A percentile compares a stretch with the other conserved stretches of the same genome.
phyloP scores from a whole-genome alignment of 1,140 invertebrate genomes.

The Cydia pomonella region DNA sequence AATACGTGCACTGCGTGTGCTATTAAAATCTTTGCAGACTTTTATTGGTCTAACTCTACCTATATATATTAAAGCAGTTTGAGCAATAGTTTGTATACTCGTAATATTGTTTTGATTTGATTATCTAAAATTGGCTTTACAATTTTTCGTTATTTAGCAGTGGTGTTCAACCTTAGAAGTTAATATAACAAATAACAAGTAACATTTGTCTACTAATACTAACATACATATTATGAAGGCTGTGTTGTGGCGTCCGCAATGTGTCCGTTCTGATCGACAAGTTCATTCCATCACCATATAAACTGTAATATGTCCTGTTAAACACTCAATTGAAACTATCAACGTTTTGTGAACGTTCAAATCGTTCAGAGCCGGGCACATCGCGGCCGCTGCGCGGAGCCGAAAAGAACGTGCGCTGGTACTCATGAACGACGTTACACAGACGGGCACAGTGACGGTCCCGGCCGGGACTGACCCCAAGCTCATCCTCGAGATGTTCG shows the following conservation, averaged over 20 bases:
- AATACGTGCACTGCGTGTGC: no score
- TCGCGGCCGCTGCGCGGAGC: slow-evolving; percentile 64
- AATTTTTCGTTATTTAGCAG: not conserved
- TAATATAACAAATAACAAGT: slow-evolving; percentile 34
- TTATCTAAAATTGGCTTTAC: not conserved
- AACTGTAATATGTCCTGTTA: not conserved
- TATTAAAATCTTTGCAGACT: no score
- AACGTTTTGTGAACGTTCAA: not conserved
- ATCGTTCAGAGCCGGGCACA: slow-evolving; percentile 14
- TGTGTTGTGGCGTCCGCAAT: slow-evolving; percentile 76
- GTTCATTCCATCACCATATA: slow-evolving; percentile 7
- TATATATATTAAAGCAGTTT: no score
- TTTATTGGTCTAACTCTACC: no score
- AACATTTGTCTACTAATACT: slow-evolving; percentile 44
- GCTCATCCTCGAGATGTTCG: slow-evolving; percentile 80
- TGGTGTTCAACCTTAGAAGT: slow-evolving; percentile 24
- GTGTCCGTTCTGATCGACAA: slow-evolving; percentile 46
- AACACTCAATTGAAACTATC: not conserved
- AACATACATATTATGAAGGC: slow-evolving; percentile 37
- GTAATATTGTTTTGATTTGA: no score
- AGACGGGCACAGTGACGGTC: slow-evolving; percentile 80
- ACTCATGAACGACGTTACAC: slow-evolving; percentile 62
- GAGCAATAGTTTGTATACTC: no score
- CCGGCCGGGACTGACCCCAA: slow-evolving; percentile 79
- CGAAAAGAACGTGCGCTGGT: slow-evolving; percentile 74